Conservation (phyloP, 2,113 vertebrate genomes). For the Lamprologus lemairii region DNA sequence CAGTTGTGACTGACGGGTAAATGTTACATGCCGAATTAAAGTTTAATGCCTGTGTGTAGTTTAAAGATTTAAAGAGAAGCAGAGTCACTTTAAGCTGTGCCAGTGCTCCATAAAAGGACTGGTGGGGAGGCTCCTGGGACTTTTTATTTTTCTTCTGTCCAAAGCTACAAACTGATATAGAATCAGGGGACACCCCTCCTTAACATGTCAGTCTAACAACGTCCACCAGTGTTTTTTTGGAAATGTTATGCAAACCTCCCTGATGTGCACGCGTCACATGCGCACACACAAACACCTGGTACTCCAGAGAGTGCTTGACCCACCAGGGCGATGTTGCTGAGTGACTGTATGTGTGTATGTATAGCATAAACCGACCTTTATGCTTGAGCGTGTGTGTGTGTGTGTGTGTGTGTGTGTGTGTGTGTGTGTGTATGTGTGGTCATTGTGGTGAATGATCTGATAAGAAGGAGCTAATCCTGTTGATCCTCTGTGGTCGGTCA, state of each 20-base stretch:
- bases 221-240: neutral
- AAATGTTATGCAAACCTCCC: neutral
- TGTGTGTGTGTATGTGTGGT: neutral
- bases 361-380: neutral
- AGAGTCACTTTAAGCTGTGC: neutral
- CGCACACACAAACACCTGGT: neutral
- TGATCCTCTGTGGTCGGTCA: neutral
- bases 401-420: neutral
- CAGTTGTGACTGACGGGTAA: neutral
- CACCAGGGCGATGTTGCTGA: neutral
- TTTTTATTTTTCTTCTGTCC: accelerated
- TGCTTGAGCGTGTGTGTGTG: neutral
- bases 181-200: neutral
- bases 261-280: neutral
- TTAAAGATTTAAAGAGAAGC: neutral
- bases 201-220: neutral
- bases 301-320: neutral
- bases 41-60: neutral
- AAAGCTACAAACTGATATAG: conserved; percentile 11
- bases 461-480: neutral
- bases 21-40: neutral
- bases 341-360: conserved; percentile 4
- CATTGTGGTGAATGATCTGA: neutral
- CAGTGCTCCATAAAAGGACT: conserved; percentile 14
- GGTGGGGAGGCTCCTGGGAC: neutral